Evolutionary conservation across 2,888 invertebrate species (phyloP).

Genomic region (Ctenicera cuprea): DNA sequence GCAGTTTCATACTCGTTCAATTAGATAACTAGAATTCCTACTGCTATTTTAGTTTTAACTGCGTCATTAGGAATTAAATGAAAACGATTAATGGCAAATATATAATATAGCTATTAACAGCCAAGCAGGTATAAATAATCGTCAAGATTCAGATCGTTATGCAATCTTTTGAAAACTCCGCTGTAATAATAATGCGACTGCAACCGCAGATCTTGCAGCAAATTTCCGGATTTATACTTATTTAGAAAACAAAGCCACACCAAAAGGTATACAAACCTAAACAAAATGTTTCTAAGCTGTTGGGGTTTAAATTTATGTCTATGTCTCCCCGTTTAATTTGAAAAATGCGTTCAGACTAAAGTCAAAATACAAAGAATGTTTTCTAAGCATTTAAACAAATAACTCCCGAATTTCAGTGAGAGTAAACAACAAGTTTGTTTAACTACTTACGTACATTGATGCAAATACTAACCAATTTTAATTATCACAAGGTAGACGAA

Average conservation of each 20-base stretch:
- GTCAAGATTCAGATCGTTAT: not conserved
- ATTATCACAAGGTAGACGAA: constrained; percentile 19
- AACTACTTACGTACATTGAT: constrained; percentile 1
- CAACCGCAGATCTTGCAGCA: not conserved
- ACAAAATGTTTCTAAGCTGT: constrained; percentile 21
- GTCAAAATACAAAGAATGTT: constrained; percentile 4
- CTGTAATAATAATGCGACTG: too few species aligned
- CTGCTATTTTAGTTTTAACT: not conserved
- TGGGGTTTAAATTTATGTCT: constrained; percentile 1
- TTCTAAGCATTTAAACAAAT: not conserved
- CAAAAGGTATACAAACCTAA: not conserved
- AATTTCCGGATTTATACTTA: constrained; percentile 21
- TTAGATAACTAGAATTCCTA: not conserved
- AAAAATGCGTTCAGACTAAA: not conserved
- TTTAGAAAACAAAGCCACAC: constrained; percentile 1
- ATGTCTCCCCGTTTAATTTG: constrained; percentile 7
- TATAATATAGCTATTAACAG: not conserved
- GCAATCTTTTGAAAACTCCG: not conserved
- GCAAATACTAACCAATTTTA: constrained; percentile 16
- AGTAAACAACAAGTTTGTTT: not conserved
- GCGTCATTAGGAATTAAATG: not conserved
- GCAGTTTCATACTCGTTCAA: not conserved
- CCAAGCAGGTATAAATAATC: not conserved
- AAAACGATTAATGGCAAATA: constrained; percentile 1
- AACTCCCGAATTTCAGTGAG: not conserved